Percentiles rank a stretch among this genome's conserved stretches.
phyloP scores from a whole-genome alignment of 2,113 vertebrate genomes.

The Cygnus buccinator region DNA sequence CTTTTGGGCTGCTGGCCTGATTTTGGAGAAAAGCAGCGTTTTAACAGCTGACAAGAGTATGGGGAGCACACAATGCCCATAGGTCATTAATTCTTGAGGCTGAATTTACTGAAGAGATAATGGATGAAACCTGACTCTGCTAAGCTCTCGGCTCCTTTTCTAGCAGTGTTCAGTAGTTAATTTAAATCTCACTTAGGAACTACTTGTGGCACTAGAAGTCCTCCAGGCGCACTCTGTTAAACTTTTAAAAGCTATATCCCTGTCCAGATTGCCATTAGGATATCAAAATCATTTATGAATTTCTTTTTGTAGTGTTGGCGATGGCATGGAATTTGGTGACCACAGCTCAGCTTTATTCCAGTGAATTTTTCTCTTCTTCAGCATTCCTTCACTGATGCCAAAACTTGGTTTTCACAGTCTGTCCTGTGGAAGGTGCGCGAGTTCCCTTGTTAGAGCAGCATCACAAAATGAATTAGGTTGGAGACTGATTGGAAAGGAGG shows the following conservation, averaged over 20 bases:
- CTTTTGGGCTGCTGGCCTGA: background rate
- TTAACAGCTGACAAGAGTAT: slow-evolving; percentile 8
- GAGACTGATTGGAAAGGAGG: background rate
- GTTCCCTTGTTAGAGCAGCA: background rate
- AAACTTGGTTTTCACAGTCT: background rate
- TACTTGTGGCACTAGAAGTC: slow-evolving; percentile 16
- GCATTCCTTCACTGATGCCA: background rate
- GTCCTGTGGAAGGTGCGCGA: background rate
- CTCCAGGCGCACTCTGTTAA: background rate
- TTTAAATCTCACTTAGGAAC: slow-evolving; percentile 45
- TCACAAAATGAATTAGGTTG: background rate
- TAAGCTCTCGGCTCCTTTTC: background rate
- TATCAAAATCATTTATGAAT: slow-evolving; percentile 2
- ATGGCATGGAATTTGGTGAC: background rate
- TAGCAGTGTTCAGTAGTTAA: slow-evolving; percentile 14
- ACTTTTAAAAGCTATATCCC: background rate
- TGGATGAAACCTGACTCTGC: slow-evolving; percentile 37
- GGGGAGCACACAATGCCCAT: background rate
- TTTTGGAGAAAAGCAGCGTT: slow-evolving; percentile 23
- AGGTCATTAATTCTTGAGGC: slow-evolving; percentile 44
- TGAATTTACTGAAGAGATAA: slow-evolving; percentile 25
- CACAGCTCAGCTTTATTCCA: background rate
- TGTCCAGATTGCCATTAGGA: background rate
- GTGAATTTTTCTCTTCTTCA: background rate
- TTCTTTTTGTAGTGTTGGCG: background rate